Evolutionary conservation across 1,140 invertebrate genomes (phyloP), one percentile per base, ranked within the genome.

Genomic region (Drosophila auraria): DNA sequence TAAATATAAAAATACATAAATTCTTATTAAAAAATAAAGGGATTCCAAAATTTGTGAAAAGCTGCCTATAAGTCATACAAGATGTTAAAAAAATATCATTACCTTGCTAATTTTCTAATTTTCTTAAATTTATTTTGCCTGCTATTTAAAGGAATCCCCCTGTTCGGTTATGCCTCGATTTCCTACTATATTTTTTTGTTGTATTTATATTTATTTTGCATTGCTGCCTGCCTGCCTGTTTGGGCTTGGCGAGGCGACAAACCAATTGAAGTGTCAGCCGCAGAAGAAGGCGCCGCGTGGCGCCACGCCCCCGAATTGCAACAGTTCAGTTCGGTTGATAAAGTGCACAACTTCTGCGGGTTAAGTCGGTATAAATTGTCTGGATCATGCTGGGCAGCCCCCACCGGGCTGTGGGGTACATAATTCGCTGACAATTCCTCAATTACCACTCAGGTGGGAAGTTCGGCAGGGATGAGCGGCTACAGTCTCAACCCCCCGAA

Each of bases 241-340:
- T 64, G 38, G 77, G 36, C 68, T 75, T 54, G 66, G 64, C 51
- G 53, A 44, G 56, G 71, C 81, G 81, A 72, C 78, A 80, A 90
- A 91, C 87, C 87, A 91, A 91, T 91, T 91, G 84, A 84, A 84
- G 83, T 91, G 87, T 91, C 87, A 91, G 64, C 79, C 68, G 62
- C 87, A 89, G 64, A 38, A 79, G 63, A 58, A 62, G 30, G 69
- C 86, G 86, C 86, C 82, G 82, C 82, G 86, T 90, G 86, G 86
- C 82, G 86, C 77, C 86, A 81, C 74, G 86, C 82, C 84, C 23
- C 14, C 73, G 30, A 89, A 58, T 84, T 90, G 84, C 84, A 90
- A 89, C 84, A 89, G 73, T 57, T 57, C 36, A 25, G 54, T 25
- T 57, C 14, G 36, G 36, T 81, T 80, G 78, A 71, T 81, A 75